These are phyloP conservation scores for Strix aluco DNA, from an alignment of 2,113 vertebrate species.

Conservation along the genomic window DNA sequence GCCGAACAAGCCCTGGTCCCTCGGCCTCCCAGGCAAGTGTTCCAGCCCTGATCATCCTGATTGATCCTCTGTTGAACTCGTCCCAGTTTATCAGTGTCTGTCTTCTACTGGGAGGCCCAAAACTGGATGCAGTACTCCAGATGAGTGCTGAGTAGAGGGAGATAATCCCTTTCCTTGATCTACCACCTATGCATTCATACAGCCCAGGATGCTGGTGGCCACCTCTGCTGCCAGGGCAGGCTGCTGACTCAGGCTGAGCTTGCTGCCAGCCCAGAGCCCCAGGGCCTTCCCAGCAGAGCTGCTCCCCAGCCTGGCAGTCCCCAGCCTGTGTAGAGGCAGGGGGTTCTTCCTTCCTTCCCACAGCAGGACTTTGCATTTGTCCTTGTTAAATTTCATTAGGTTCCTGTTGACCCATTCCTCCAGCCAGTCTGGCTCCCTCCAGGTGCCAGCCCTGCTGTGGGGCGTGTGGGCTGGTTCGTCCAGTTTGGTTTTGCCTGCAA, in stretches of 20 bases:
- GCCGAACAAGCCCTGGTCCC: background rate
- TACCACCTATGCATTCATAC: background rate
- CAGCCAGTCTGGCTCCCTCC: background rate
- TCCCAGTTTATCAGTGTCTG: background rate
- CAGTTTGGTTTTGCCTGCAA: background rate
- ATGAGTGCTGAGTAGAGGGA: background rate
- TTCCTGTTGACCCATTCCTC: background rate
- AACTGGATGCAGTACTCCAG: background rate
- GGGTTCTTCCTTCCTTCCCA: background rate
- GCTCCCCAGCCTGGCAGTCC: background rate
- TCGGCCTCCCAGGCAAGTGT: background rate
- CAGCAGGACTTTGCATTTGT: background rate
- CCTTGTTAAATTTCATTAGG: too few species aligned
- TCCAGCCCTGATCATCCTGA: background rate
- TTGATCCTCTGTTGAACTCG: background rate
- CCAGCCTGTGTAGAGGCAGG: background rate
- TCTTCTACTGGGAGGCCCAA: background rate
- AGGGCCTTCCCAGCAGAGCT: background rate
- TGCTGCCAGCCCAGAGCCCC: background rate
- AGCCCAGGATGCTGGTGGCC: too few species aligned
- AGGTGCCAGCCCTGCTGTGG: background rate
- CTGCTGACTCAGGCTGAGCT: background rate
- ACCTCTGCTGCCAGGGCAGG: background rate
- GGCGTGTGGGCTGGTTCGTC: rapidly evolving
- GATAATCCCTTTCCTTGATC: background rate